Conservation (phyloP, 2,113 vertebrate species). For the Malurus alboscapulatus region DNA sequence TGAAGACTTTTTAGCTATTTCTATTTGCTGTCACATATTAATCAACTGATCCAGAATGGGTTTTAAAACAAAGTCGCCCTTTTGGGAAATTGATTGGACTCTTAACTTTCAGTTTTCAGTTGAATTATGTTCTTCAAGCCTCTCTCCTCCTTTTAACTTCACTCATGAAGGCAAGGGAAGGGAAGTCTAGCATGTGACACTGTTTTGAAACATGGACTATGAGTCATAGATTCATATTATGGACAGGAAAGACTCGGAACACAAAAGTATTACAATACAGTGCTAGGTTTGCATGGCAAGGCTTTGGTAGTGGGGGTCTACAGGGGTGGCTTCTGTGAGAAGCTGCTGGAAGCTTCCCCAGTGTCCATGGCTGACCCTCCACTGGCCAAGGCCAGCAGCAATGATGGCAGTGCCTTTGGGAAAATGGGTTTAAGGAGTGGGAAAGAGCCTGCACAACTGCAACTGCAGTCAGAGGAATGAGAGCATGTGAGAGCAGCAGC, state of each 20-base stretch:
- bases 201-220: conserved; percentile 50
- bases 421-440: not conserved
- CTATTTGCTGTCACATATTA: not conserved
- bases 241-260: conserved; percentile 15
- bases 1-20: not conserved
- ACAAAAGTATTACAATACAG: not conserved
- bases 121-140: conserved; percentile 9
- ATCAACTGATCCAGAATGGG: not conserved
- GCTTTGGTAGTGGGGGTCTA: not conserved
- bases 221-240: conserved; percentile 38
- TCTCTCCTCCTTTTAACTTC: conserved; percentile 19
- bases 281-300: not conserved
- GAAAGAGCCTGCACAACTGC: not conserved
- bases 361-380: accelerated
- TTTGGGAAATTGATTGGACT: not conserved
- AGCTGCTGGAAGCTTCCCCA: not conserved
- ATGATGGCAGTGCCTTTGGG: accelerated
- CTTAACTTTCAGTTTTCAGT: conserved; percentile 24
- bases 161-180: conserved; percentile 24
- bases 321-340: not conserved
- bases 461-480: not conserved
- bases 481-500: not conserved
- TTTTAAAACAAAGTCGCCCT: not conserved
- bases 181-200: conserved; percentile 55
- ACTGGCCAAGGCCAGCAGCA: accelerated